These are phyloP conservation scores for Amblyjoppa proteus DNA, from an alignment of 2,888 invertebrate genomes.

Conservation along the genomic window DNA sequence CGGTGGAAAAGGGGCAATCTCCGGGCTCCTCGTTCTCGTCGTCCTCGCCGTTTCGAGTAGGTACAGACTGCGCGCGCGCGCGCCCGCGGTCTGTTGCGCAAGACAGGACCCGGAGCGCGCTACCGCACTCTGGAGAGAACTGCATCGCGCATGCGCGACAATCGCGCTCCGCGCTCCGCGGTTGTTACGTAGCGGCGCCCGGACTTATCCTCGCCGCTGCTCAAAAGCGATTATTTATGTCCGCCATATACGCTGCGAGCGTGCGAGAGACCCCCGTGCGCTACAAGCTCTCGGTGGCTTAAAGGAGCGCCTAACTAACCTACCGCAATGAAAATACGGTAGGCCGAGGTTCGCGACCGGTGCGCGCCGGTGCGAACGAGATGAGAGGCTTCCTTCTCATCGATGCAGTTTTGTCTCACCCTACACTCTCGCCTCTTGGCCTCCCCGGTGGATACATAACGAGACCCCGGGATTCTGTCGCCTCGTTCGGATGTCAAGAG, in stretches of 20 bases:
- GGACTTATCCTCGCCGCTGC: conserved; percentile 44
- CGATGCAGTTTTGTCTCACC: conserved; percentile 30
- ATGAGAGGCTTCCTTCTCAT: neutral
- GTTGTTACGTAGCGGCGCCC: conserved; percentile 14
- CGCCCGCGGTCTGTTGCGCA: conserved; percentile 57
- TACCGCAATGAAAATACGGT: conserved; percentile 76
- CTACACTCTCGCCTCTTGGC: neutral
- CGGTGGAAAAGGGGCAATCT: conserved; percentile 56
- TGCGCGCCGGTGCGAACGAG: neutral
- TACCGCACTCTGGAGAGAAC: conserved; percentile 1
- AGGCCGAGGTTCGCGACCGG: conserved; percentile 29
- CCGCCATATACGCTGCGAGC: conserved; percentile 65
- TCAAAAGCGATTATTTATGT: conserved; percentile 77
- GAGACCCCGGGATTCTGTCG: conserved; percentile 63
- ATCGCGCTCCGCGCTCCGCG: conserved; percentile 45
- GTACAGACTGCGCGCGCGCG: conserved; percentile 18
- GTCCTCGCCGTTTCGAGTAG: conserved; percentile 30
- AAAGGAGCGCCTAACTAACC: conserved; percentile 79
- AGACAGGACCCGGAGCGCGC: conserved; percentile 28
- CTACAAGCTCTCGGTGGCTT: conserved; percentile 1
- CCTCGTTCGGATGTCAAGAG: conserved; percentile 34
- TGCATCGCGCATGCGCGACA: conserved; percentile 59
- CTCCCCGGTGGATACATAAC: conserved; percentile 13
- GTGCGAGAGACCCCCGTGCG: conserved; percentile 39
- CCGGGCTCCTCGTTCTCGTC: conserved; percentile 50